Evolutionary conservation across 2,888 invertebrate species (phyloP).

Genomic region (Hetaerina titia): DNA sequence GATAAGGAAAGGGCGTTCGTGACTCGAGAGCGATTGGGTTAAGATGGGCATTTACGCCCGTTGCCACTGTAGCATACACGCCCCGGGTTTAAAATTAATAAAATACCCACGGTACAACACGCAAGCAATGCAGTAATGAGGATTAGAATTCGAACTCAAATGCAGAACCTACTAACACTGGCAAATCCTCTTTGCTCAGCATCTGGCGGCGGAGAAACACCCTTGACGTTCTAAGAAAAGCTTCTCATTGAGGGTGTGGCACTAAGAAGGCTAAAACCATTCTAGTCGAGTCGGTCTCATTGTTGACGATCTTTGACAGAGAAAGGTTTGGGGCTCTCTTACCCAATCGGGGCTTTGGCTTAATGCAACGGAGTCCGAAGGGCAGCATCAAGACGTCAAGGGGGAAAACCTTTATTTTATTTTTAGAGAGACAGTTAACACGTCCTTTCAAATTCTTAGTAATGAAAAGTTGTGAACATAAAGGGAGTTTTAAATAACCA

Average conservation of each 20-base stretch:
- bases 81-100: not conserved
- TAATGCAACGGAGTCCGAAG: not conserved
- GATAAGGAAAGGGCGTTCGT: not conserved
- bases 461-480: not conserved
- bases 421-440: not conserved
- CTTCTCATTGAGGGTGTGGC: not conserved
- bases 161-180: not conserved
- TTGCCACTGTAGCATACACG: not conserved
- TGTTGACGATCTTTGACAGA: not conserved
- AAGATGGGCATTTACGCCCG: not conserved
- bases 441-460: not conserved
- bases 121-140: not conserved
- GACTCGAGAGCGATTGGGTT: not conserved
- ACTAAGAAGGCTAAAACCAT: not conserved
- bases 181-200: not conserved
- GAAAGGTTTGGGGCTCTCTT: not conserved
- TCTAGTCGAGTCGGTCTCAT: not conserved
- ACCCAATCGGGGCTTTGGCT: not conserved
- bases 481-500: not conserved
- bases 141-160: not conserved
- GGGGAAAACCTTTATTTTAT: not conserved
- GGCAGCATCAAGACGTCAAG: not conserved
- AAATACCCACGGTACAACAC: not conserved
- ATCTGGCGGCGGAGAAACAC: not conserved
- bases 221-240: not conserved